Evolutionary conservation across 2,888 invertebrate genomes (phyloP), one percentile per base, ranked within the genome.

Genomic region (Epinotia brunnichana): DNA sequence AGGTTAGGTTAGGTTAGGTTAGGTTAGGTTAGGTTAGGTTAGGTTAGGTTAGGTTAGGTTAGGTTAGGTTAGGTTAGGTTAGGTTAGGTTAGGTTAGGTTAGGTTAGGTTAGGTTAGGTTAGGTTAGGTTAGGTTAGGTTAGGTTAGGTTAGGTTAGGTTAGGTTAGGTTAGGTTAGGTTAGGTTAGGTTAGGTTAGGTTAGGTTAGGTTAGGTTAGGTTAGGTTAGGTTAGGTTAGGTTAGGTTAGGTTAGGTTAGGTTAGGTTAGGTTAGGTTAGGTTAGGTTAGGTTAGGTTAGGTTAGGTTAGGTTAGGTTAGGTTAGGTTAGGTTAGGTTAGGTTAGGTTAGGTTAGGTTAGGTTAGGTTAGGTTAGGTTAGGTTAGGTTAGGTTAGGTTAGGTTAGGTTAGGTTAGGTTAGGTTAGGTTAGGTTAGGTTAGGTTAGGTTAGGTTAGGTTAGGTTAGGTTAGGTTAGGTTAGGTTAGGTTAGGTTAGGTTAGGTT

Each of bases 11-110:
- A 54, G 64, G 64, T 53, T 64, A 69, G 68, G 74, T 72, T 72
- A 69, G 70, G 74, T 74, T 74, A 74, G 74, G 74, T 71, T 74
- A 72, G 71, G 74, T 74, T 74, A 68, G 69, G 74, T 74, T 74
- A 74, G 74, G 74, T 74, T 74, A 74, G 74, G 74, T 70, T 74
- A 66, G 70, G 62, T 63, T 61, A 70, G 62, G 59, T 56, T 53
- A 48, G 59, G 63, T 63, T 63, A 63, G 63, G 63, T 63, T 63
- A 63, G 63, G 63, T 63, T 63, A 63, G 44, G 57, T 53, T 61
- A 69, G 59, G 59, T 63, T 21, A 51, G 66, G 69, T 66, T 69
- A 63, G 69, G 69, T 64, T 72, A 69, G 64, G 66, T 57, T 62
- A 44, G 57, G 71, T 72, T 72, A 72, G 71, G 71, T 72, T 72